These are phyloP conservation scores for Cyclopterus lumpus DNA, from an alignment of 2,797 vertebrate species.

Conservation along the genomic window DNA sequence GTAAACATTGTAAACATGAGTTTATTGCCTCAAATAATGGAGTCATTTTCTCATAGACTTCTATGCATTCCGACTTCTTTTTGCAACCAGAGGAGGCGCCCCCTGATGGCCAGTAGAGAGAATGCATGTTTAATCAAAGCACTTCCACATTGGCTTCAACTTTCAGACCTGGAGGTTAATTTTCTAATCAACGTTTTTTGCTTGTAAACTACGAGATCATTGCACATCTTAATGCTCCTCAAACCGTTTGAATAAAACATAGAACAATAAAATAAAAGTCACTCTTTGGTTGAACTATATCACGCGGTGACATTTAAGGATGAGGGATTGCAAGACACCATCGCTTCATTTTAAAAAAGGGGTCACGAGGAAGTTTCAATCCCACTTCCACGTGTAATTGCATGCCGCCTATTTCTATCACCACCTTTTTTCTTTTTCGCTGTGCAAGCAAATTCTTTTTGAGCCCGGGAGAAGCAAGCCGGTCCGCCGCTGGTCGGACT, in stretches of 20 bases:
- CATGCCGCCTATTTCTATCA: background rate
- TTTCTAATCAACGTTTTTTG: background rate
- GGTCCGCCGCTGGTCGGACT: slow-evolving; percentile 4
- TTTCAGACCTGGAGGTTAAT: too few relatives aligned
- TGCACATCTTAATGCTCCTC: background rate
- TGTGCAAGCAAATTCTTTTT: background rate
- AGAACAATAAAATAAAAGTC: background rate
- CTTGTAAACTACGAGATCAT: background rate
- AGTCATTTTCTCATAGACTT: too few relatives aligned
- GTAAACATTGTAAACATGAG: too few relatives aligned
- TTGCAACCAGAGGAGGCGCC: too few relatives aligned
- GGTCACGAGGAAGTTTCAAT: background rate
- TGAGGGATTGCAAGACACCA: background rate
- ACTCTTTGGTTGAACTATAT: background rate
- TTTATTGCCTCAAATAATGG: too few relatives aligned
- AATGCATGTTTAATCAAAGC: too few relatives aligned
- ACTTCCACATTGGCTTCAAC: too few relatives aligned
- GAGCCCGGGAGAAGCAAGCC: background rate
- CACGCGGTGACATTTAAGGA: background rate
- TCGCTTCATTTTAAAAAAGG: background rate
- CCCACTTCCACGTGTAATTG: background rate
- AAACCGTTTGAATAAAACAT: background rate
- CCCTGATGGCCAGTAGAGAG: too few relatives aligned
- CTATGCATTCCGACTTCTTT: too few relatives aligned
- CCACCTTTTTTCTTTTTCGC: background rate